These are phyloP conservation scores for Acrocephalus kingi DNA, from an alignment of 2,113 vertebrate genomes.

Conservation along the genomic window DNA sequence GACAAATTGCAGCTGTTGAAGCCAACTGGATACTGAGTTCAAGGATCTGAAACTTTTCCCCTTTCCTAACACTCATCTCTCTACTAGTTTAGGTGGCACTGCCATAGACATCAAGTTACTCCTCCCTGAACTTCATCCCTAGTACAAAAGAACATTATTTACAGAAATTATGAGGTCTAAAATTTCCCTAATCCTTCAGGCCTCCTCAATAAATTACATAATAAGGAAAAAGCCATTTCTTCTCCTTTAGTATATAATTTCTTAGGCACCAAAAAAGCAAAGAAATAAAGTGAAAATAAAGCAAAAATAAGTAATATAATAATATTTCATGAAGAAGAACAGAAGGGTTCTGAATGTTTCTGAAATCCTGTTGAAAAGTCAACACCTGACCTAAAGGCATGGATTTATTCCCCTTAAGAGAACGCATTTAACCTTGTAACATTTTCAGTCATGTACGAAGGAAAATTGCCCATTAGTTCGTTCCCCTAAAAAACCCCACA, in stretches of 20 bases:
- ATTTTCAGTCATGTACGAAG: neutral
- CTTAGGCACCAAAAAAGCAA: neutral
- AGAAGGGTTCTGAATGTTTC: neutral
- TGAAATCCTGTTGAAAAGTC: neutral
- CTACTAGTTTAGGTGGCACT: neutral
- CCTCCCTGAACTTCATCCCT: neutral
- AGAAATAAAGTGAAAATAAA: neutral
- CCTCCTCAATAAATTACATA: neutral
- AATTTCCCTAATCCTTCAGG: neutral
- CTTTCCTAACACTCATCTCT: neutral
- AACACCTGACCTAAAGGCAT: neutral
- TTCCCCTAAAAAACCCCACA: neutral
- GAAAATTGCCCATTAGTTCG: neutral
- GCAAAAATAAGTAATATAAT: neutral
- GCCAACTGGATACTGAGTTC: neutral
- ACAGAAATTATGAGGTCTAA: neutral
- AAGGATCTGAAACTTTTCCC: neutral
- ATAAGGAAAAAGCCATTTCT: neutral
- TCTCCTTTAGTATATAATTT: neutral
- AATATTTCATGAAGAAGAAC: neutral
- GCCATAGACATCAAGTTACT: neutral
- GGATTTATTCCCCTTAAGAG: neutral
- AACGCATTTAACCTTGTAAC: neutral
- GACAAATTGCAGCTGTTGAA: neutral
- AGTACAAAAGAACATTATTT: neutral